Base-by-base conservation (phyloP, 2,797 vertebrate species). In the Onychomys leucogaster region DNA sequence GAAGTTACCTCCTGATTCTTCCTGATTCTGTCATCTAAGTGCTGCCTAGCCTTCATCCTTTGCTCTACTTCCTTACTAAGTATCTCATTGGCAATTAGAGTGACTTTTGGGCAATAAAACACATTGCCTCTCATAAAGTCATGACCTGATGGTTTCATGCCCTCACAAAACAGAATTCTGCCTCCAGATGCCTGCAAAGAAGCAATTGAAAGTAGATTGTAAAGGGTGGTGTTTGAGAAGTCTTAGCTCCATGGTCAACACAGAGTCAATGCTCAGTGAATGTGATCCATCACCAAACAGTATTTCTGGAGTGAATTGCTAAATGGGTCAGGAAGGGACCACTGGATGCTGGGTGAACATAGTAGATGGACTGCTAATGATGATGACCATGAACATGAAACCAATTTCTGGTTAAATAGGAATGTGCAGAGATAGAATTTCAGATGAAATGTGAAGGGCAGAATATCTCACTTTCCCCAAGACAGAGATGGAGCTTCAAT, bases 361-460 rank as follows among this genome's bases (percentile, higher is more conserved):
- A 94, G 91, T 95, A 91, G 95, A 92, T 85, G 52, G 92, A 91
- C 52, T 69, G 75, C 75, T 87, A 92, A 94, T 89, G 73, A 90
- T 34, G 27, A 49, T 96, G 92, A 87, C 63, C 16, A 76, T 32
- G 52, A 95, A 80, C 32, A 91, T 86, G 57, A 97, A 96, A 81
- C 78, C 27, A 29, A 29, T 89, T 96, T 96, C 85, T 96, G 52
- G 32, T 94, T 96, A 92, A 95, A 61, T 67, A 95, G 14, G 41
- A 91, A 67, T 84, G 76, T 84, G 11, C 41, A 37, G 63, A 94
- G 75, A 92, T 92, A 71, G 94, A 71, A 95, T 86, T 94, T 97
- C 63, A 84, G 83, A 81, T 89, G 83, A 96, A 89, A 94, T 3
- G 29, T 34, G 37, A 90, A 86, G 37, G 41, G 6, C 59, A 89